Base-by-base conservation (phyloP, 2,797 vertebrate species). In the Melanotaenia pygmaea region DNA sequence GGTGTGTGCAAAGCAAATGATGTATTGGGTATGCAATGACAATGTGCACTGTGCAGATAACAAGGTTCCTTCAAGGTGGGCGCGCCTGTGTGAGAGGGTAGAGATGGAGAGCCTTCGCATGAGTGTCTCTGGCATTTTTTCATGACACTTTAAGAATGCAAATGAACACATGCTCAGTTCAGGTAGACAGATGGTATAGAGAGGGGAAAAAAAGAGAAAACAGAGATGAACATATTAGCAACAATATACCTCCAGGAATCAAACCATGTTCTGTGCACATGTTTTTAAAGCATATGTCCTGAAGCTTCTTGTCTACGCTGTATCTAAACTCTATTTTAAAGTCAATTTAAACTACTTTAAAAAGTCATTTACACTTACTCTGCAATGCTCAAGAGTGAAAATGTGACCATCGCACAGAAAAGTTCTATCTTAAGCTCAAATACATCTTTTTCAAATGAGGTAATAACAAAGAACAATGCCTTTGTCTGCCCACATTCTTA, bases 21-120 rank as follows among this genome's bases (percentile, higher is more conserved):
- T 91, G 81, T 83, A 81, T 79, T 81, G 78, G 84, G 83, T 74
- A 72, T 81, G 84, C 82, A 82, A 68, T 56, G 67, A 78, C 76
- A 84, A 80, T 67, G 76, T 81, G 80, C 77, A 43, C 64, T 20
- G 74, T 53, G 82, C 70, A 74, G 86, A 91, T 90, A 86, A 88
- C 79, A 74, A 87, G 80, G 79, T 73, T 73, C 69, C 67, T 81
- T 74, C 74, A 80, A 75, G 68, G 79, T 81, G 72, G 57, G 40
- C 74, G 74, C 60, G 57, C 69, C 38, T 66, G 50, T 38, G 58
- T 22, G 40, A 54, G 68, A 53, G 38, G 20, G 56, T n/a, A 3
- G 54, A 37, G 53, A 43, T 6, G 26, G 51, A 22, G n/a, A 30
- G 64, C 1, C 16, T 22, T 26, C 40, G 26, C 28, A 7, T 64